Base-by-base conservation (phyloP, 1,140 invertebrate genomes). In the Mizuhopecten yessoensis region DNA sequence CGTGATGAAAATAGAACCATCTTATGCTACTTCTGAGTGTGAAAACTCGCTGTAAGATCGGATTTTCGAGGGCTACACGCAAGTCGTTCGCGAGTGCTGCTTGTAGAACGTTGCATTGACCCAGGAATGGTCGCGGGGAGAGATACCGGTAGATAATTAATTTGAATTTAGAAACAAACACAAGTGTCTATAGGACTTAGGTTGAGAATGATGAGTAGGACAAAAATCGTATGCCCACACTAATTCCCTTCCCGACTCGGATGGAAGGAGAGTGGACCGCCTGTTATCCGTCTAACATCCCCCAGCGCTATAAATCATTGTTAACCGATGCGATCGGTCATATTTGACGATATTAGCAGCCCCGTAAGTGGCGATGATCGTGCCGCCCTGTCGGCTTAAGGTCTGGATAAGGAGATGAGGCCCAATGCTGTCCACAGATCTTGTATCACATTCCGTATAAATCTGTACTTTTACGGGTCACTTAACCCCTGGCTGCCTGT, bases 141-240 rank as follows among this genome's bases (percentile, higher is more conserved):
- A n/a, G 57, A 9, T 75, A 75, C 57, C 15, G 9, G 23, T 5
- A 75, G 57, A 75, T 75, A 75, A 75, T 75, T 75, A 75, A 75
- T 75, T 75, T 75, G 57, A 75, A 75, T 75, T 75, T n/a, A 75
- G 57, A 75, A 75, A 75, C 57, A 75, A 75, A n/a, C 57, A 75
- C 57, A 75, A 75, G 57, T 75, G 57, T 75, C 57, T n/a, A 75
- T 75, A 17, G n/a, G 57, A 75, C 57, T 75, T 75, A 75, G 5
- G 57, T 75, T n/a, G 57, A 75, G 57, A 75, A n/a, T 29, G 57
- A 29, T 29, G 57, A 49, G 45, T 49, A 23, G 45, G 20, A 20
- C 45, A 49, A 49, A 49, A 49, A 9, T 49, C 45, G 45, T 49
- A 49, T 20, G 45, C 1, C n/a, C 1, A 23, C 10, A 29, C 57